phyloP scores from a whole-genome alignment of 2,797 vertebrate genomes.

The Tamandua tetradactyla region DNA sequence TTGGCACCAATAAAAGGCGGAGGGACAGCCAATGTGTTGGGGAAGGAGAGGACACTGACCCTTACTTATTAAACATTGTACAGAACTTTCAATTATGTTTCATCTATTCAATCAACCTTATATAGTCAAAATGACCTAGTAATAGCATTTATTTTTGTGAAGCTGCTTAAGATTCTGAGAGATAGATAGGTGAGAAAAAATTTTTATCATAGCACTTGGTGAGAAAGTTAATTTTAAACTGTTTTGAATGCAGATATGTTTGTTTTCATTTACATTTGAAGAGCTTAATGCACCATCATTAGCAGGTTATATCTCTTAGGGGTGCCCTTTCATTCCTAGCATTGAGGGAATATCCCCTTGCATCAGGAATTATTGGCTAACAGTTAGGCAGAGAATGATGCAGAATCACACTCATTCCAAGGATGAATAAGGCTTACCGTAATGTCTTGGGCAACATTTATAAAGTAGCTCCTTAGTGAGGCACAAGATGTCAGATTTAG shows the following conservation, averaged over 20 bases:
- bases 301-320: background rate
- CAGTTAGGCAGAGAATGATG: background rate
- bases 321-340: background rate
- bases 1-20: background rate
- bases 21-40: background rate
- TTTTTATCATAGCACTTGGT: background rate
- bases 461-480: background rate
- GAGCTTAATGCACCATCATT: constrained; percentile 3
- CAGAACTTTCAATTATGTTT: background rate
- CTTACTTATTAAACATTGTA: background rate
- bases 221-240: constrained; percentile 32
- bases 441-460: background rate
- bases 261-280: constrained; percentile 47
- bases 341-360: background rate
- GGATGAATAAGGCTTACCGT: background rate
- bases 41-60: background rate
- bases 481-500: background rate
- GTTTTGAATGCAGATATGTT: background rate
- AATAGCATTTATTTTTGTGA: background rate
- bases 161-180: background rate
- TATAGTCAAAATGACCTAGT: background rate
- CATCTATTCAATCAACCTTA: background rate
- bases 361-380: background rate
- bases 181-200: background rate
- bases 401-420: background rate